Evolutionary conservation across 2,113 vertebrate genomes (phyloP).

Genomic region (Mohoua ochrocephala): DNA sequence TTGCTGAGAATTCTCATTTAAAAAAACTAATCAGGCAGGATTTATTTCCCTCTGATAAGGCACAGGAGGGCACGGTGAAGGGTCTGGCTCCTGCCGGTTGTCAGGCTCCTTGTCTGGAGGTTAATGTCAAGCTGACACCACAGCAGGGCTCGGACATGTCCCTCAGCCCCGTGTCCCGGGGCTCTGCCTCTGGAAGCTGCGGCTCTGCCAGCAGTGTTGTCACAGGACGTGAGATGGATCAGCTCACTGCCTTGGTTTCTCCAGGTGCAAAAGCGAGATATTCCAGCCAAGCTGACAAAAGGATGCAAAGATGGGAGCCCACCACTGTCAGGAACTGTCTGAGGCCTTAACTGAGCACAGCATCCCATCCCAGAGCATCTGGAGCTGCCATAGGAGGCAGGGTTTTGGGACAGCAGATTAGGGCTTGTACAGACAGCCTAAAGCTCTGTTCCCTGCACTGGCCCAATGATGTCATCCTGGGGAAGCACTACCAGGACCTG

Average conservation of each 20-base stretch:
- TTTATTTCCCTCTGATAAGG: constrained; percentile 33
- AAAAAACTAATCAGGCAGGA: constrained; percentile 2
- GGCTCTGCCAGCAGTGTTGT: neutral
- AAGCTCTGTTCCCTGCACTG: neutral
- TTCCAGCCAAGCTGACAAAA: neutral
- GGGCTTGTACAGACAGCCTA: neutral
- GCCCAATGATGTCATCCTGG: neutral
- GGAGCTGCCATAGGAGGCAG: neutral
- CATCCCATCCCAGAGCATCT: neutral
- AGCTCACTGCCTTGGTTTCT: neutral
- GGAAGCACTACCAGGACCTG: neutral
- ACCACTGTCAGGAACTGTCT: neutral
- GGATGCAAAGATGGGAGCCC: neutral
- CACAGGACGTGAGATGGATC: neutral
- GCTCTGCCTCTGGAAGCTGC: neutral
- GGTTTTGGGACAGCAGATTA: neutral
- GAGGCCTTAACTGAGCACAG: neutral
- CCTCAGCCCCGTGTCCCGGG: neutral
- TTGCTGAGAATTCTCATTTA: constrained; percentile 15
- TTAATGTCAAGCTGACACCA: neutral
- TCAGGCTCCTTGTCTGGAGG: neutral
- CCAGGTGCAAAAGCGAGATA: neutral
- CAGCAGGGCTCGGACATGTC: neutral
- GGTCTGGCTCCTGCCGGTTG: neutral
- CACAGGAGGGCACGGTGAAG: constrained; percentile 10